A percentile compares a stretch with the other conserved stretches of the same genome.
These are phyloP conservation scores for Sogatella furcifera DNA, from an alignment of 1,140 invertebrate genomes.

Conservation along the genomic window DNA sequence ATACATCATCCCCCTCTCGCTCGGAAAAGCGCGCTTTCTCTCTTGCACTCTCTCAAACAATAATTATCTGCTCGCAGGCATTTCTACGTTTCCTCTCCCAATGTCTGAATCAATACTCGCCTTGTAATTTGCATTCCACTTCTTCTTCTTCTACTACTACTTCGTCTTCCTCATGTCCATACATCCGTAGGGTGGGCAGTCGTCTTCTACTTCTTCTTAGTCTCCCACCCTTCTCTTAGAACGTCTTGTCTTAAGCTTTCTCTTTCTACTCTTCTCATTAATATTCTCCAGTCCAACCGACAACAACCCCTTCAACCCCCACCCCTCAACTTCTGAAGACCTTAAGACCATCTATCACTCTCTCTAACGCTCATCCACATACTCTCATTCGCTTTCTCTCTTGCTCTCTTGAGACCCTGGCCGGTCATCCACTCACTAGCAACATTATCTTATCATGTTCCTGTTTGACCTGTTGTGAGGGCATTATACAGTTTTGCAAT, in stretches of 20 bases:
- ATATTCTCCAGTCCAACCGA: background rate
- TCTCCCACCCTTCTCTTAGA: background rate
- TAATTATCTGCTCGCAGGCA: slow-evolving; percentile 16
- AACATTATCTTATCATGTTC: no score
- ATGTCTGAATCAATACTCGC: slow-evolving; percentile 15
- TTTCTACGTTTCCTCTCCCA: slow-evolving; percentile 16
- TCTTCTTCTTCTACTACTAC: slow-evolving; percentile 9
- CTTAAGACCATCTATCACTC: no score
- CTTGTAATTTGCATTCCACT: slow-evolving; percentile 17
- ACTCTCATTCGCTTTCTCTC: no score
- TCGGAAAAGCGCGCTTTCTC: background rate
- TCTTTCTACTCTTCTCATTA: background rate
- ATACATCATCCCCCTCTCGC: no score
- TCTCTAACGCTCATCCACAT: no score
- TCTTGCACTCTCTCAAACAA: slow-evolving; percentile 15
- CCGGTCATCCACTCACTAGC: no score
- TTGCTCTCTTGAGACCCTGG: no score
- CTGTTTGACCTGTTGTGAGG: no score
- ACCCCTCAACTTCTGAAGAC: no score
- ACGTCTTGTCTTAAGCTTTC: background rate
- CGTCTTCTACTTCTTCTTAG: background rate
- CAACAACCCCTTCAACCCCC: no score
- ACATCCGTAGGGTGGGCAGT: slow-evolving; percentile 4
- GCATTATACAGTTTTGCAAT: no score
- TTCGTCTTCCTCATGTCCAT: slow-evolving; percentile 12